Evolutionary conservation across 2,113 vertebrate genomes (phyloP).

Genomic region (Stictonetta naevosa): DNA sequence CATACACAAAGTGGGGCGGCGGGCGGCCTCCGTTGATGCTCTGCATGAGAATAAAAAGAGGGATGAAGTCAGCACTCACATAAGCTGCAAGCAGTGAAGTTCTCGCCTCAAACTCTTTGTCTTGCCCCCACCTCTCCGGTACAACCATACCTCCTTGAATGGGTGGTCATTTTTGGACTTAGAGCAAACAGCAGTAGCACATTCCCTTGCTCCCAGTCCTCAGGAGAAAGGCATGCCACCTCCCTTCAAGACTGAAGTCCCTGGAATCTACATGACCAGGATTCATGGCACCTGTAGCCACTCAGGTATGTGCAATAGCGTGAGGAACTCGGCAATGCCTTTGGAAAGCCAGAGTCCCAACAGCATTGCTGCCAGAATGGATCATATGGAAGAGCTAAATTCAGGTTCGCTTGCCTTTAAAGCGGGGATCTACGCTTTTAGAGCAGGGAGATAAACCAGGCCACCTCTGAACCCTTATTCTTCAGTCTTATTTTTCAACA

Average conservation of each 20-base stretch:
- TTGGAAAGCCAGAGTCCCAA: neutral
- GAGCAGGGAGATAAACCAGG: neutral
- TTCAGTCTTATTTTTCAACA: neutral
- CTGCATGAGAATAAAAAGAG: conserved; percentile 68
- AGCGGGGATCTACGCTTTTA: neutral
- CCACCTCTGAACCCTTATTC: neutral
- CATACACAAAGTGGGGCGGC: conserved; percentile 82
- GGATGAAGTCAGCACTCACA: neutral
- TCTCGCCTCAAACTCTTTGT: neutral
- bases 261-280: neutral
- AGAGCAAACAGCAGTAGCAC: neutral
- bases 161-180: neutral
- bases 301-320: neutral
- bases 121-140: neutral
- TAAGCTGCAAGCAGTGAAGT: neutral
- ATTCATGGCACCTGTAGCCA: neutral
- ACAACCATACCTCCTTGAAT: neutral
- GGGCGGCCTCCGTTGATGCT: conserved; percentile 80
- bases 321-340: neutral
- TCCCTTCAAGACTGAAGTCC: neutral
- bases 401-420: neutral
- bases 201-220: neutral
- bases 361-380: neutral
- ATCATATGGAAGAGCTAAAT: neutral
- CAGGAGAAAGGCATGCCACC: neutral